Base-by-base conservation (phyloP, 2,888 invertebrate genomes). In the Lagria hirta region DNA sequence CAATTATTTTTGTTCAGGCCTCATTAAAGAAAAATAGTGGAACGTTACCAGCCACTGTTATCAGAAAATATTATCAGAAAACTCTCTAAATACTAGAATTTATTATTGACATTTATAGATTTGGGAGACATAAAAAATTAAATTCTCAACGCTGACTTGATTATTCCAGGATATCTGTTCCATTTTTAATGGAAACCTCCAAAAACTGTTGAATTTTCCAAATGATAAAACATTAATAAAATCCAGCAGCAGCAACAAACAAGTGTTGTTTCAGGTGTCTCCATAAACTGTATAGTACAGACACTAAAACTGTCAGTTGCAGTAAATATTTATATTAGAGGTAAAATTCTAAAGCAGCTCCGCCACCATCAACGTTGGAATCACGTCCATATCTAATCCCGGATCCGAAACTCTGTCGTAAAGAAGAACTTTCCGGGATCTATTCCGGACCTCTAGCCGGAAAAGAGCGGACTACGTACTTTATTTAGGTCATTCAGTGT, bases 291-390 rank as follows among this genome's bases (percentile, higher is more conserved):
- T 48, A 38, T 34, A 43, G 37, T 45, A 30, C 35, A 40, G 41
- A 47, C 43, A 49, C 44, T 50, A 49, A 54, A 54, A 54, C 45
- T 49, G 53, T 54, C 51, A 48, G 45, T 49, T 33, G 22, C 27
- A 37, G 49, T 54, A 46, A 54, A 54, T 54, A 53, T 53, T 51
- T 51, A 51, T 54, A 51, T 48, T 49, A 54, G 43, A 28, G 49
- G 34, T 43, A 41, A 51, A 54, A 34, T 49, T 49, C 48, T 45
- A 32, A 40, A 48, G 45, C 40, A 43, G 14, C 20, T 8, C 33
- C 26, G 33, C 22, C 23, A 17, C 34, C 29, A 43, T 43, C 42
- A 43, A 35, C 35, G 42, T 43, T 24, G 17, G 42, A 43, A 43
- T 43, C 42, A 43, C 42, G 35, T 43, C 35, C 34, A 43, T 35